Percentiles rank a stretch among this genome's conserved stretches.
Conservation (phyloP, 2,888 invertebrate genomes). For the Beris morrisii region DNA sequence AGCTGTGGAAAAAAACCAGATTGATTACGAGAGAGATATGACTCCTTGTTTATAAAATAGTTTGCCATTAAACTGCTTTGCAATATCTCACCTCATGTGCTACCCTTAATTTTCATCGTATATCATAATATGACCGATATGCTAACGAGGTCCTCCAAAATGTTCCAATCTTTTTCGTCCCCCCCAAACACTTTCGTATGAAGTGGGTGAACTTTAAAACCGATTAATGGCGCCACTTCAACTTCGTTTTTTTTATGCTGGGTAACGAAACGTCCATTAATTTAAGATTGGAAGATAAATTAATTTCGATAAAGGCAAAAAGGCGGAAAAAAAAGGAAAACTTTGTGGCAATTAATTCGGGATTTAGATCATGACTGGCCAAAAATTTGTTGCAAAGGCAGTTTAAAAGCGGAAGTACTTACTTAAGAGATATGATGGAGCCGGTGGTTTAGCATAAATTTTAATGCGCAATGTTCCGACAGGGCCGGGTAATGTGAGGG, state of each 20-base stretch:
- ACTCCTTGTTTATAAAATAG: too few species aligned
- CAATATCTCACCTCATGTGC: too few species aligned
- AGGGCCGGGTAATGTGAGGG: constrained; percentile 8
- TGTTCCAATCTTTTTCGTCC: too few species aligned
- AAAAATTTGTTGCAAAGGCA: background rate
- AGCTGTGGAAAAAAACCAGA: too few species aligned
- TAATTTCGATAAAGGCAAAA: constrained; percentile 35
- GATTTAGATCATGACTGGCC: constrained; percentile 36
- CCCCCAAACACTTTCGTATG: too few species aligned
- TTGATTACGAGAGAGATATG: too few species aligned
- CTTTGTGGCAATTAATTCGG: constrained; percentile 40
- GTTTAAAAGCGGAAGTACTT: constrained; percentile 13
- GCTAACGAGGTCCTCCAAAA: too few species aligned
- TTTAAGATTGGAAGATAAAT: constrained; percentile 38
- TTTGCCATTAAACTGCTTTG: too few species aligned
- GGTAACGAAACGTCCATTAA: constrained; percentile 37
- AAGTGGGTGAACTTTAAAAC: constrained; percentile 32
- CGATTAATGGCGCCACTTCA: constrained; percentile 30
- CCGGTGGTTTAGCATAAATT: constrained; percentile 29
- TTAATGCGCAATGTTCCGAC: constrained; percentile 13
- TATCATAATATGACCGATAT: too few species aligned
- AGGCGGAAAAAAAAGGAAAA: constrained; percentile 7
- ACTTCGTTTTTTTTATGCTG: constrained; percentile 29
- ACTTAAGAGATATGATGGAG: constrained; percentile 25
- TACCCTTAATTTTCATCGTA: too few species aligned